These are phyloP conservation scores for Polypterus senegalus DNA, from an alignment of 2,113 vertebrate species.

Conservation along the genomic window DNA sequence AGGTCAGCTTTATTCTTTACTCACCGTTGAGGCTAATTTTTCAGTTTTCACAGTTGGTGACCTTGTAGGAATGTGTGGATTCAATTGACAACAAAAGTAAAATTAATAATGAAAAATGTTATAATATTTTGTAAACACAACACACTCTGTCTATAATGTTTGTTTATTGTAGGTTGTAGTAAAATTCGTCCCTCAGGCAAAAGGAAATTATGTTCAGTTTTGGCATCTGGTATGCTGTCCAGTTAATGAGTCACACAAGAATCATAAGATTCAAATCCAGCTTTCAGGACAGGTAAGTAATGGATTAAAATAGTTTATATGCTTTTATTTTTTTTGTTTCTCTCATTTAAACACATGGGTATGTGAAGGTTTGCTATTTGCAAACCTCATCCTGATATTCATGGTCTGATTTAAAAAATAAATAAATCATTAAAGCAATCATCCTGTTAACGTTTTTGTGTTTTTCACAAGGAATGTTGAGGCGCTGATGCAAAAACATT, in stretches of 20 bases:
- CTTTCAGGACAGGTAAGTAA: conserved; percentile 52
- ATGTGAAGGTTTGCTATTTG: conserved; percentile 17
- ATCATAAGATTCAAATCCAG: conserved; percentile 49
- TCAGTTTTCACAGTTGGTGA: no score
- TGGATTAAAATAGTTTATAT: conserved; percentile 10
- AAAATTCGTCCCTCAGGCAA: conserved; percentile 49
- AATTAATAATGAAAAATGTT: no score
- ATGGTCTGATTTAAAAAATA: conserved; percentile 22
- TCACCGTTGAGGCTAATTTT: no score
- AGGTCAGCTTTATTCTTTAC: not conserved
- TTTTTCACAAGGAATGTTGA: conserved; percentile 14
- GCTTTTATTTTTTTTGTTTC: conserved; percentile 23
- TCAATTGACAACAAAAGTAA: no score
- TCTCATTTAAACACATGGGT: conserved; percentile 25
- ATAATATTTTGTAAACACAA: no score
- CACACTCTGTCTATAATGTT: not conserved
- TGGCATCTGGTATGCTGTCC: conserved; percentile 56
- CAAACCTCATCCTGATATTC: conserved; percentile 30
- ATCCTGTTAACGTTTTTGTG: conserved; percentile 23
- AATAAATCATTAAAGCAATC: conserved; percentile 18
- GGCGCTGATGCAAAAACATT: no score
- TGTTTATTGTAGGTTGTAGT: conserved; percentile 36
- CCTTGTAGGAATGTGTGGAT: no score
- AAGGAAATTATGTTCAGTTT: conserved; percentile 54
- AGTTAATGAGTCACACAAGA: conserved; percentile 37